Evolutionary conservation across 2,113 vertebrate species (phyloP), one percentile per base, ranked within the genome.

Genomic region (Dascyllus trimaculatus): DNA sequence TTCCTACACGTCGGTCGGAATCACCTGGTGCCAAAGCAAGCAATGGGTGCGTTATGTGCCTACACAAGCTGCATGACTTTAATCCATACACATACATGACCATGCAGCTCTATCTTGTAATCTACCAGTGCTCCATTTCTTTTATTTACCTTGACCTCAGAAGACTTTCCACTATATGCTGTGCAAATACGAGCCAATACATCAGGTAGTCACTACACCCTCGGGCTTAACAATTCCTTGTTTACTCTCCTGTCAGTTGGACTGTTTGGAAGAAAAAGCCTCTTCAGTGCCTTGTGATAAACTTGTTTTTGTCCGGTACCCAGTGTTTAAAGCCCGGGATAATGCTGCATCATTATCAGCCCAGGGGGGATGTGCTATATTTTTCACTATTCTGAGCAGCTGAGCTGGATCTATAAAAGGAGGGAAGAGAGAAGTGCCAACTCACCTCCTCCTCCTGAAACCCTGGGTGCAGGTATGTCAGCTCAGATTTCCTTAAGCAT

Each of bases 361-460:
- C 6, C 2, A 68, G 40, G 43, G 38, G 43, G 65, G 35, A 14
- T 15, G 48, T 43, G 7, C 5, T 19, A 4, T 1, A 18, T 45
- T n/a, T 38, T 25, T 51, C 60, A 11, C n/a, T n/a, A 32, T 18
- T 14, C 5, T 32, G 66, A 54, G 57, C 0, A 19, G 9, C 52
- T 58, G 62, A 21, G 48, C 38, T 57, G 43, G 11, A 11, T 17
- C 9, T 92, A 92, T 93, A 94, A 88, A 90, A 85, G 25, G 70
- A 49, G 18, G 6, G 5, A 29, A 26, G 18, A 64, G 18, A 0
- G 5, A 19, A 45, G 45, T 29, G 32, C 29, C 54, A 64, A 4
- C n/a, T 73, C 49, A 81, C 32, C 26, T 75, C 49, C 51, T 67
- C 38, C 29, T 21, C 21, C 45, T 21, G 52, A 77, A 8, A 54